Evolutionary conservation across 1,140 invertebrate genomes (phyloP), one percentile per base, ranked within the genome.

Genomic region (Uloborus diversus): DNA sequence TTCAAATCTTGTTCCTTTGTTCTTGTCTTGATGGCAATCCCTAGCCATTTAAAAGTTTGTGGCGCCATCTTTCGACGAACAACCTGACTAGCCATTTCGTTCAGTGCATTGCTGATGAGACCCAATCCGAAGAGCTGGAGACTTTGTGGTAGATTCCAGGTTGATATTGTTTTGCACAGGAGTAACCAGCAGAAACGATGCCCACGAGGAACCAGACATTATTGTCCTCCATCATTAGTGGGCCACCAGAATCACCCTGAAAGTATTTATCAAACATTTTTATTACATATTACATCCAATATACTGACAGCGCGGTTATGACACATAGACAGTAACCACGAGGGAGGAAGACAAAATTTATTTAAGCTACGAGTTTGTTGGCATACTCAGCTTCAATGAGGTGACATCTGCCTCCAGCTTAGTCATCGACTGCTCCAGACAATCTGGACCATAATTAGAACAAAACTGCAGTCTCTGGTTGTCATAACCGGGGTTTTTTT

Each of bases 61-160:
- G 37, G 17, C 37, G 37, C 2, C 37, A 42, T 17, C 37, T 42
- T 42, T 42, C 17, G 37, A 42, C 37, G 9, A 42, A 42, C 9
- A 42, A 9, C 37, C 9, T 42, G 37, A 42, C 37, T 42, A 42
- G 37, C 37, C 17, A 17, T 17, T 13, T 9, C 37, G 17, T 42
- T 62, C 66, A 71, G 42, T 68, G 49, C 68, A 80, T 62, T 4
- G 66, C 69, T 69, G 86, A 83, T 1, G 89, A 89, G 84, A 97
- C 96, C 95, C 95, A 97, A 85, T 97, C 95, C 3, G 96, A 94
- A 0, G 95, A 96, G 85, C 95, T 93, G 1, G 95, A 93, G 1
- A 97, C 94, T 82, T 94, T 90, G 87, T 97, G 95, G 86, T 97
- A 97, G 80, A 97, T 97, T 30, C 96, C 96, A 0, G 93, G 93